Conservation (phyloP, 1,140 invertebrate species). For the Brachionus asplanchnoidis region DNA sequence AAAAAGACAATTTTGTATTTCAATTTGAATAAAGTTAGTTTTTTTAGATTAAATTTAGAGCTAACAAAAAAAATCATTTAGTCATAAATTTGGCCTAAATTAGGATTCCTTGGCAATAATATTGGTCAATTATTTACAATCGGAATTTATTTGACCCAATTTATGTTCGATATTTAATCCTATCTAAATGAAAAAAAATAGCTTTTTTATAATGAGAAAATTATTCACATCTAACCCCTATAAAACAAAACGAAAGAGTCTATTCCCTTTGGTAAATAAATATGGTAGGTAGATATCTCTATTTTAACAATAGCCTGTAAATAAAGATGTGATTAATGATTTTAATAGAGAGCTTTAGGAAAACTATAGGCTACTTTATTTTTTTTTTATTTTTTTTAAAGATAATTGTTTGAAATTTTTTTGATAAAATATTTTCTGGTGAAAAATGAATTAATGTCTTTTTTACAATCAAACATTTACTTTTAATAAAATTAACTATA, state of each 20-base stretch:
- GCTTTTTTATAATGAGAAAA: not conserved
- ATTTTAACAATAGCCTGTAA: not conserved
- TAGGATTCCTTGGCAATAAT: not conserved
- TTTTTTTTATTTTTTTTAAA: no score
- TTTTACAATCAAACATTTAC: no score
- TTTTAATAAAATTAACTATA: no score
- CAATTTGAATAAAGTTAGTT: no score
- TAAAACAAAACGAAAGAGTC: not conserved
- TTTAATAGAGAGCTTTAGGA: not conserved
- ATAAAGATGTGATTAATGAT: not conserved
- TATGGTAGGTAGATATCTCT: not conserved
- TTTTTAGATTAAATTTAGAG: no score
- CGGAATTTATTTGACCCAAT: not conserved
- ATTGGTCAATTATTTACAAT: not conserved
- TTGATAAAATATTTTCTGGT: no score
- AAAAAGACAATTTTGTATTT: no score
- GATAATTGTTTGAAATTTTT: no score
- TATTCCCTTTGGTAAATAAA: not conserved
- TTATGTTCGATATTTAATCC: not conserved
- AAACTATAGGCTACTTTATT: not conserved
- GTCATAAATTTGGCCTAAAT: not conserved
- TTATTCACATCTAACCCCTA: not conserved
- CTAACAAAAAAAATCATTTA: no score
- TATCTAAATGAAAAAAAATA: not conserved
- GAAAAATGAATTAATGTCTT: no score